phyloP scores from a whole-genome alignment of 2,113 vertebrate genomes.

The Siniperca chuatsi region DNA sequence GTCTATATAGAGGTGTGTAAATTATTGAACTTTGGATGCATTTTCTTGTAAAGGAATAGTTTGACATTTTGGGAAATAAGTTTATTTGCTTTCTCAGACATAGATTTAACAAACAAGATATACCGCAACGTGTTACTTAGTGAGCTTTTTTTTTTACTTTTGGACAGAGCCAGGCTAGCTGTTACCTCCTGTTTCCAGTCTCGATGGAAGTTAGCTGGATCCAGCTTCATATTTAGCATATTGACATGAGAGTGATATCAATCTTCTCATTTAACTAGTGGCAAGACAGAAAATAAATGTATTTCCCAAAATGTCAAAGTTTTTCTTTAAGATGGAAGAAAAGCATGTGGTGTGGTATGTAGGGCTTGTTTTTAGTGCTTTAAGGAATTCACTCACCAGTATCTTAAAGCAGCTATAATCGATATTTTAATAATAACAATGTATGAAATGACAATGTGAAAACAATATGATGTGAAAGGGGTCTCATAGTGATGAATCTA shows the following conservation, averaged over 20 bases:
- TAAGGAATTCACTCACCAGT: neutral
- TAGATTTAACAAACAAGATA: neutral
- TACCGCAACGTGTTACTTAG: neutral
- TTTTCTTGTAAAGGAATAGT: neutral
- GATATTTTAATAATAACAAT: neutral
- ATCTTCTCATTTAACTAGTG: neutral
- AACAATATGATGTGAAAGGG: neutral
- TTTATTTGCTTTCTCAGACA: neutral
- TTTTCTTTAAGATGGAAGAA: neutral
- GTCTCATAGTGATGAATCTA: neutral
- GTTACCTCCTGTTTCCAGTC: neutral
- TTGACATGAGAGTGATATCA: neutral
- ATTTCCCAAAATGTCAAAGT: neutral
- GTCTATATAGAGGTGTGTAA: neutral
- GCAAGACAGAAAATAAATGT: neutral
- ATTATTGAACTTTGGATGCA: neutral
- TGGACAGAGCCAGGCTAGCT: neutral
- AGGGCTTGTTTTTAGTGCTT: neutral
- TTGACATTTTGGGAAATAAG: neutral
- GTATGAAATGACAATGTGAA: neutral
- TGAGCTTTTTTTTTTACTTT: neutral
- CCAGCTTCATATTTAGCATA: neutral
- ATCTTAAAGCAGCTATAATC: neutral
- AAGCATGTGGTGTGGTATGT: neutral
- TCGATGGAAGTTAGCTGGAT: neutral